Conservation (phyloP, 53 echinoderm and acorn worm genomes). For the Crossaster papposus region DNA sequence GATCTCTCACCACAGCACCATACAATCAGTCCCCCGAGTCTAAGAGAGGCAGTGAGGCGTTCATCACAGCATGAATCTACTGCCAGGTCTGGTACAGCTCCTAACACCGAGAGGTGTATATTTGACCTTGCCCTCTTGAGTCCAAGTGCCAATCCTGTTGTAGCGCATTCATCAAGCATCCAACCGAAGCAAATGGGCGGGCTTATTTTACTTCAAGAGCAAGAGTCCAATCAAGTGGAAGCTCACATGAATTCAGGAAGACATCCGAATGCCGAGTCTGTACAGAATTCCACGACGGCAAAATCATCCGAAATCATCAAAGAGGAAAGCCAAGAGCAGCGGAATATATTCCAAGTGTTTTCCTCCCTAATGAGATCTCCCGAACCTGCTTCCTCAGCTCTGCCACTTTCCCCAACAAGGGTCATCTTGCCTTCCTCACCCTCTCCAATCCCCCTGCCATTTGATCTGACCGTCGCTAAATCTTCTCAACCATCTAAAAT, state of each 20-base stretch:
- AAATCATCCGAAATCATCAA: neutral
- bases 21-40: neutral
- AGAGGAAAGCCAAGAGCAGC: conserved; percentile 32
- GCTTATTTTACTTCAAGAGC: neutral
- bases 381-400: neutral
- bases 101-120: conserved; percentile 5
- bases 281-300: neutral
- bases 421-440: neutral
- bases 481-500: neutral
- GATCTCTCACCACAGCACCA: conserved; percentile 43
- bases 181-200: neutral
- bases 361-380: conserved; percentile 54
- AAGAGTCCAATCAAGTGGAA: neutral
- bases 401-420: neutral
- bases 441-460: conserved; percentile 3
- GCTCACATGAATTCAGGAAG: neutral
- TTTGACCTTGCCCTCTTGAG: conserved; percentile 14
- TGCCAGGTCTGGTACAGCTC: neutral
- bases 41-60: neutral
- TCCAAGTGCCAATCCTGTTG: neutral
- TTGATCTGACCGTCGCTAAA: conserved; percentile 36
- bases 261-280: neutral
- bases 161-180: neutral
- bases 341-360: conserved; percentile 54
- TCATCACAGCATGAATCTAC: neutral